Evolutionary conservation across 2,797 vertebrate genomes (phyloP), one percentile per base, ranked within the genome.

Genomic region (Chaunax sp.): DNA sequence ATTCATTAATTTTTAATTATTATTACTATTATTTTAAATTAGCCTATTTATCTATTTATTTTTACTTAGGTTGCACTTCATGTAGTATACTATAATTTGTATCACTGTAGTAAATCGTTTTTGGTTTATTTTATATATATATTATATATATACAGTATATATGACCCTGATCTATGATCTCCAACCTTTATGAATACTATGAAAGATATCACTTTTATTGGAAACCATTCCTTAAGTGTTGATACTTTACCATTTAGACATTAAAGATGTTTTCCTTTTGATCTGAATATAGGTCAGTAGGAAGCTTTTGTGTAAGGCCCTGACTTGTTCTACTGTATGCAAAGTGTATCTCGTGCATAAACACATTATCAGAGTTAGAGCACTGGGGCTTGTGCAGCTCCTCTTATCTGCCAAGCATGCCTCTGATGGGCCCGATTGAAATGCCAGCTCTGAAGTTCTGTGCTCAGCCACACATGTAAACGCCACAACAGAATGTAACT

Each of bases 391-490:
- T 75, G 73, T 78, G 82, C 76, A 54, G 28, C 28, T 5, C 28
- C 28, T 86, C 84, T 87, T 89, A 88, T 89, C 88, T 85, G 77
- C 78, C 69, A 74, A 71, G 61, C 68, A 86, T 82, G 81, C 88
- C 81, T 90, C 80, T 86, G 87, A 88, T 90, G 87, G 84, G 80
- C 83, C 83, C 78, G 90, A 92, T 88, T 90, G 89, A 90, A 90
- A 90, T 86, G 81, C 89, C 85, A 73, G 81, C 82, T 83, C 82
- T 84, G 79, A 87, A 87, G 86, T 88, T 85, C 70, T 82, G 84
- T 88, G 87, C 86, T 90, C 88, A 87, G 82, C 85, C 89, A 90
- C 85, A 90, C 78, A 83, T 83, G 89, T 87, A 87, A 92, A 91
- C 65, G 75, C 75, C 28, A 61, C 83, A 77, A 77, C 83, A 77